Evolutionary conservation across 92 coral and sea anemone species (phyloP).

Genomic region (Palythoa caribaeorum): DNA sequence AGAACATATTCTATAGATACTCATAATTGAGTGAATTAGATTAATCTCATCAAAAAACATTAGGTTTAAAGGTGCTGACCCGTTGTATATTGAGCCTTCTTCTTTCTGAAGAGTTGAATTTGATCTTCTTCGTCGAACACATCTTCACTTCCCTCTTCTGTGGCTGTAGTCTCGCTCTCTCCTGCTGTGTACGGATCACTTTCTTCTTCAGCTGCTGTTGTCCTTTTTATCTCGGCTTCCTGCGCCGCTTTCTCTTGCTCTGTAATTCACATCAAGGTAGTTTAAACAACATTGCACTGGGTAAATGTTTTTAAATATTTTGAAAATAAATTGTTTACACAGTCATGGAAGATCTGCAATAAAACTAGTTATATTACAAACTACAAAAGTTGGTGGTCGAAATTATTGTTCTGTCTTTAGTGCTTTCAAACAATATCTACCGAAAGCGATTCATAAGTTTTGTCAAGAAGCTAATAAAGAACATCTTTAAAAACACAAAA

Average conservation of each 20-base stretch:
- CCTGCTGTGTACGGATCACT: conserved; percentile 10
- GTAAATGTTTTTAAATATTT: background rate
- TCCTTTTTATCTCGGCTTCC: conserved; percentile 6
- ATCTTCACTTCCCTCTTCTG: conserved; percentile 25
- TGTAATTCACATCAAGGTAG: background rate
- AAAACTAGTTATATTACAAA: background rate
- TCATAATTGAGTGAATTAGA: too few relatives aligned
- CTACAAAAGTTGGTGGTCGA: too few relatives aligned
- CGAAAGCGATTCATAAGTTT: too few relatives aligned
- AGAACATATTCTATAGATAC: too few relatives aligned
- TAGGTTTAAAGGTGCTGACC: background rate
- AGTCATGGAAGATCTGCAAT: too few relatives aligned
- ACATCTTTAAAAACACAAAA: too few relatives aligned
- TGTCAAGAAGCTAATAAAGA: too few relatives aligned
- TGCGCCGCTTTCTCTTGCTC: conserved; percentile 30
- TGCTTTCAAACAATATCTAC: too few relatives aligned
- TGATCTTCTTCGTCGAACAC: conserved; percentile 27
- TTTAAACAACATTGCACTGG: background rate
- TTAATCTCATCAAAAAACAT: too few relatives aligned
- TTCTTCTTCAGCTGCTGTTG: background rate
- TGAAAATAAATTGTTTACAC: background rate
- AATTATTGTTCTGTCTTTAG: too few relatives aligned
- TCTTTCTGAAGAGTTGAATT: conserved; percentile 8
- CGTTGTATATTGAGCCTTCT: conserved; percentile 2
- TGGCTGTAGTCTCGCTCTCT: conserved; percentile 41